A percentile compares a stretch with the other conserved stretches of the same genome.
Conservation (phyloP, 2,888 invertebrate species). For the Junonia oenone region DNA sequence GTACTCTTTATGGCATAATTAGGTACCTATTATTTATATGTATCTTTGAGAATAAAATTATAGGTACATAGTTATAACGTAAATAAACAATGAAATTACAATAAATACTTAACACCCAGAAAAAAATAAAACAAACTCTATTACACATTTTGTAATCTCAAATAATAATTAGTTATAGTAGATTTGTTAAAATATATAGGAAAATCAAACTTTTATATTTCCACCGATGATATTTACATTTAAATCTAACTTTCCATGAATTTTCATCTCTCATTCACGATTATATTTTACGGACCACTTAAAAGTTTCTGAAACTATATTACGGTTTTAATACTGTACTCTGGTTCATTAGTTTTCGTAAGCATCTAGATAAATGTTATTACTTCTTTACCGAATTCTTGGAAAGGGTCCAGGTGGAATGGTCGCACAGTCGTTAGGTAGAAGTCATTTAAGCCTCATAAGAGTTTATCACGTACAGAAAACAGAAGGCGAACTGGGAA, state of each 20-base stretch:
- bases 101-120: too few species aligned
- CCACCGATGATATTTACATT: background rate
- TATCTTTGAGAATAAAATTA: too few species aligned
- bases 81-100: too few species aligned
- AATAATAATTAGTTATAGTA: background rate
- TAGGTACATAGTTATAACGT: too few species aligned
- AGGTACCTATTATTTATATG: too few species aligned
- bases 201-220: background rate
- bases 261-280: background rate
- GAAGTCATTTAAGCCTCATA: slow-evolving; percentile 11
- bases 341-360: slow-evolving; percentile 24
- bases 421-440: slow-evolving; percentile 9
- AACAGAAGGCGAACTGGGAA: background rate
- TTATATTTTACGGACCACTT: background rate
- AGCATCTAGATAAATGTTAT: slow-evolving; percentile 27
- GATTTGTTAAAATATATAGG: background rate
- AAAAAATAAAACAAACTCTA: too few species aligned
- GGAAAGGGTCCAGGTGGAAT: slow-evolving; percentile 22
- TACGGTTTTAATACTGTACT: slow-evolving; percentile 17
- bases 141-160: too few species aligned
- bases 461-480: slow-evolving; percentile 7
- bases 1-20: too few species aligned
- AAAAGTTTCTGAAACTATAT: slow-evolving; percentile 17
- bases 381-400: slow-evolving; percentile 22
- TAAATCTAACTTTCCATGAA: background rate